phyloP scores from a whole-genome alignment of 2,113 vertebrate species.

The Oryzias melastigma region DNA sequence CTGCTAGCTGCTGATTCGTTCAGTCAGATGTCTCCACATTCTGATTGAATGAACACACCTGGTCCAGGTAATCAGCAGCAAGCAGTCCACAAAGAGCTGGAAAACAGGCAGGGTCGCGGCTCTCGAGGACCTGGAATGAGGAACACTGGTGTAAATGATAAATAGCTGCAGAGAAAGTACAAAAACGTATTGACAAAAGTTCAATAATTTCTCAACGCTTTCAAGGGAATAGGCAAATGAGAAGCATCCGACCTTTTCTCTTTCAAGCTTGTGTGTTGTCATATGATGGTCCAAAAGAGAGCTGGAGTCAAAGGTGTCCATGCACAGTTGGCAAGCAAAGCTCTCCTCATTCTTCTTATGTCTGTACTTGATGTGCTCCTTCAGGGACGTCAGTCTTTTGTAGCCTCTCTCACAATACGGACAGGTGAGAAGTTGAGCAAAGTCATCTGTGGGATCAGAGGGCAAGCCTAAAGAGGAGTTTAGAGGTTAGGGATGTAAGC shows the following conservation, averaged over 20 bases:
- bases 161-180: no score
- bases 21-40: no score
- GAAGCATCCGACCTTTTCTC: conserved; percentile 85
- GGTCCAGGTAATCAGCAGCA: no score
- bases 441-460: conserved; percentile 91
- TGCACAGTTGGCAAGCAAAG: conserved; percentile 89
- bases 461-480: conserved; percentile 86
- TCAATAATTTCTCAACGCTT: not conserved
- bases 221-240: not conserved
- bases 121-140: no score
- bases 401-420: conserved; percentile 96
- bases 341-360: conserved; percentile 94
- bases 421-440: conserved; percentile 95
- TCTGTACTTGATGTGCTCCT: conserved; percentile 97
- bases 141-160: no score
- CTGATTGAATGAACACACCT: no score
- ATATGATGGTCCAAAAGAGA: conserved; percentile 95
- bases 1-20: no score
- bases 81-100: no score
- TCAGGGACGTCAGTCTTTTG: conserved; percentile 94
- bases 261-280: conserved; percentile 91
- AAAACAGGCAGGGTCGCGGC: no score
- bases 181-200: no score
- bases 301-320: conserved; percentile 90
- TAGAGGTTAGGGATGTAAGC: conserved; percentile 46